A percentile compares a stretch with the other conserved stretches of the same genome.
Evolutionary conservation across 2,113 vertebrate genomes (phyloP).

Genomic region (Hylia prasina): DNA sequence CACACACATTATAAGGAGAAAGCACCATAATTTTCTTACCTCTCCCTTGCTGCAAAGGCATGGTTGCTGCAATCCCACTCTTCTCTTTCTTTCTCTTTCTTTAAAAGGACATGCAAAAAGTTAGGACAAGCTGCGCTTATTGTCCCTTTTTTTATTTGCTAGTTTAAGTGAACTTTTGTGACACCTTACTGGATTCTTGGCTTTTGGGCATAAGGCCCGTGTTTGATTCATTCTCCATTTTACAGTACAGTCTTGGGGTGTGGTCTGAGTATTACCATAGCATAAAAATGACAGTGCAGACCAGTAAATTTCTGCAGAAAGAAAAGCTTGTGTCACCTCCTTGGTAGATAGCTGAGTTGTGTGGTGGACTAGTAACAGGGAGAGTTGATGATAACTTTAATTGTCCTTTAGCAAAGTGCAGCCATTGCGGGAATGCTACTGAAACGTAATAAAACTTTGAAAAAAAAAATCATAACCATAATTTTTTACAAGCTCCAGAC

Average conservation of each 20-base stretch:
- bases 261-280: neutral
- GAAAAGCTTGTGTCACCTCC: neutral
- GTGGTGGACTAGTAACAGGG: neutral
- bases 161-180: neutral
- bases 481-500: neutral
- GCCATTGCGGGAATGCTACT: neutral
- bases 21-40: neutral
- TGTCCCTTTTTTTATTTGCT: neutral
- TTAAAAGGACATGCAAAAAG: neutral
- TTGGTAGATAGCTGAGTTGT: neutral
- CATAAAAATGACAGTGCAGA: neutral
- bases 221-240: neutral
- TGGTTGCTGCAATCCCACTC: neutral
- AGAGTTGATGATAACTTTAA: neutral
- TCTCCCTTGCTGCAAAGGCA: neutral
- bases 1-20: neutral
- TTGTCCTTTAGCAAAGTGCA: neutral
- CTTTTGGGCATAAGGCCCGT: neutral
- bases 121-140: neutral
- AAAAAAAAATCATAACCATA: neutral
- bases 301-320: neutral
- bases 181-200: neutral
- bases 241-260: neutral
- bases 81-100: neutral
- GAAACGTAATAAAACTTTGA: neutral